Conservation (phyloP, 2,113 vertebrate genomes). For the Rafetus swinhoei region DNA sequence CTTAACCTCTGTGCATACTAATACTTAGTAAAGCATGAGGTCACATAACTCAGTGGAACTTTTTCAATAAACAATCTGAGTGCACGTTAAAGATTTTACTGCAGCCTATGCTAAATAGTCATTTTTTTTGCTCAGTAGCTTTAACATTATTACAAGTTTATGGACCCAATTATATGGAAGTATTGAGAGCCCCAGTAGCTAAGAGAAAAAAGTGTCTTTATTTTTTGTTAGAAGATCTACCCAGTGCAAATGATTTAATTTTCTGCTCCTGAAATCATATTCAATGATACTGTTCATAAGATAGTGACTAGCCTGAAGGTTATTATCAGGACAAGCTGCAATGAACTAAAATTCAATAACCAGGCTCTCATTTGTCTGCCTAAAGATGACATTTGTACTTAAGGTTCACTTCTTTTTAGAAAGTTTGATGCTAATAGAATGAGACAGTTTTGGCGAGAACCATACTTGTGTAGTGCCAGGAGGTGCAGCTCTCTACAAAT, state of each 20-base stretch:
- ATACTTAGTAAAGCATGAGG: background rate
- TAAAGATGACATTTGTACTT: constrained; percentile 46
- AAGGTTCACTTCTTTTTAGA: constrained; percentile 58
- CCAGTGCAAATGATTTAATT: constrained; percentile 70
- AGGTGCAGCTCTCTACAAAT: background rate
- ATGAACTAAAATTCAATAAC: constrained; percentile 45
- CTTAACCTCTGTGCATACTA: background rate
- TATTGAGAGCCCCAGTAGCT: background rate
- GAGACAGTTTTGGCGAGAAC: constrained; percentile 39
- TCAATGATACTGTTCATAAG: constrained; percentile 53
- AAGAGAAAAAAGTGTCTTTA: constrained; percentile 43
- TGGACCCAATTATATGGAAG: constrained; percentile 37
- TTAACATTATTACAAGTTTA: constrained; percentile 40
- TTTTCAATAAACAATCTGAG: constrained; percentile 30
- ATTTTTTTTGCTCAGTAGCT: constrained; percentile 25
- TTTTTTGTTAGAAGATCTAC: constrained; percentile 48
- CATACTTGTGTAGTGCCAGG: background rate
- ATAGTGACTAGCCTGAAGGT: constrained; percentile 46
- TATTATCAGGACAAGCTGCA: constrained; percentile 47
- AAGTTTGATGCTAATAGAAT: constrained; percentile 60
- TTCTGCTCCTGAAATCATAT: constrained; percentile 71
- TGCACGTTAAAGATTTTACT: background rate
- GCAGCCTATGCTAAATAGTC: constrained; percentile 10
- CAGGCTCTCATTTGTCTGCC: constrained; percentile 40
- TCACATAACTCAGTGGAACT: background rate